Conservation (phyloP, 2,113 vertebrate genomes). For the Grammomys dolichurus region DNA sequence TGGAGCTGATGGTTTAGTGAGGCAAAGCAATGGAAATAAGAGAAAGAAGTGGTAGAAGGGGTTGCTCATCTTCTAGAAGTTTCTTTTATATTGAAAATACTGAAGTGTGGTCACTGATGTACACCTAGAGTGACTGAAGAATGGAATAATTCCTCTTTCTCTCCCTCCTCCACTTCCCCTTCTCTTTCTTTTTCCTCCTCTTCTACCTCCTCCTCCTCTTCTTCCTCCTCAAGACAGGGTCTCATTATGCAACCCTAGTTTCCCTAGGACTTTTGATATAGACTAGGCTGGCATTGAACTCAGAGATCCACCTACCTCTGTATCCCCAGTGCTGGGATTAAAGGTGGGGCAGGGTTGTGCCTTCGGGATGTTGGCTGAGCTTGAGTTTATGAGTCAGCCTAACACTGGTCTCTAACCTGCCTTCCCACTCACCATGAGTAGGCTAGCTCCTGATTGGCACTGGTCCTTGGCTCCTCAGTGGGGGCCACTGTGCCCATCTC, state of each 20-base stretch:
- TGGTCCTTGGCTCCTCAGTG: background rate
- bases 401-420: background rate
- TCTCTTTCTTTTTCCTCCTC: background rate
- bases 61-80: background rate
- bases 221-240: background rate
- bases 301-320: background rate
- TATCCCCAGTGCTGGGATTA: background rate
- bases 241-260: background rate
- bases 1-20: background rate
- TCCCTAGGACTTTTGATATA: background rate
- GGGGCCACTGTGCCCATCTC: rapidly evolving
- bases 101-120: background rate
- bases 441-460: no score
- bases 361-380: background rate
- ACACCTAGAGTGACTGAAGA: no score
- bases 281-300: background rate
- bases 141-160: background rate
- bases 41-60: background rate
- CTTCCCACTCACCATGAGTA: background rate
- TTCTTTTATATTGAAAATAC: background rate
- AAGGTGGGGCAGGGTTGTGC: background rate
- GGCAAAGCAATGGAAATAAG: background rate
- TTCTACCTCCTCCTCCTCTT: background rate
- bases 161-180: background rate
- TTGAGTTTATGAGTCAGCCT: background rate